Conservation (phyloP, 2,888 invertebrate genomes). For the Papilio elwesi region DNA sequence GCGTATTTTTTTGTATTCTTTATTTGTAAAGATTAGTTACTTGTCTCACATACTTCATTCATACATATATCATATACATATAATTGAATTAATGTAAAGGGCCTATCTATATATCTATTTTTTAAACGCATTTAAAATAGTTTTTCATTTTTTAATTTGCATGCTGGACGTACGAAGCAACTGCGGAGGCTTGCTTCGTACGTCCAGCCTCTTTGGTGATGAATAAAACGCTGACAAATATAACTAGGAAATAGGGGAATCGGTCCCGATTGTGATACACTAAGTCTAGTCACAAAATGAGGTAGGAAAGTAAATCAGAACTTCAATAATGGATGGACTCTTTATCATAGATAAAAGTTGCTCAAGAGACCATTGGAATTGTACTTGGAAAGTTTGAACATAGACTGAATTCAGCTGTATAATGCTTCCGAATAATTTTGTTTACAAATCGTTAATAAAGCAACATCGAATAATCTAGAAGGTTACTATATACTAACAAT, state of each 20-base stretch:
- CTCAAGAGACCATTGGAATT: constrained; percentile 7
- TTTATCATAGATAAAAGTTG: constrained; percentile 37
- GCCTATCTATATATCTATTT: not conserved
- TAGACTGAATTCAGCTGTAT: not conserved
- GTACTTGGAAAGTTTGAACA: constrained; percentile 7
- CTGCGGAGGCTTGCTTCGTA: constrained; percentile 53
- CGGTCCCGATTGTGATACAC: constrained; percentile 57
- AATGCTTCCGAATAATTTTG: not conserved
- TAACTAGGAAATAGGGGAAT: constrained; percentile 51
- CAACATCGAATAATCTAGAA: constrained; percentile 22
- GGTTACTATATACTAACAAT: constrained; percentile 3
- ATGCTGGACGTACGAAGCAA: no score
- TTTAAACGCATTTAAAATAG: constrained; percentile 36
- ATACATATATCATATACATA: no score
- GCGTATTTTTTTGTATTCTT: not conserved
- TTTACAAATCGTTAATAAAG: not conserved
- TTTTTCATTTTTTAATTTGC: constrained; percentile 45
- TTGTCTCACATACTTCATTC: no score
- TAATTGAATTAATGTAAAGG: not conserved
- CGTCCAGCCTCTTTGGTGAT: constrained; percentile 79
- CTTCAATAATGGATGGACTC: constrained; percentile 62
- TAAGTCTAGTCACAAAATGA: constrained; percentile 76
- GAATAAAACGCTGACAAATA: constrained; percentile 61
- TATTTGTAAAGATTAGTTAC: no score
- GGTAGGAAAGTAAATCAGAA: constrained; percentile 77